Evolutionary conservation across 2,797 vertebrate species (phyloP).

Genomic region (Alosa sapidissima): DNA sequence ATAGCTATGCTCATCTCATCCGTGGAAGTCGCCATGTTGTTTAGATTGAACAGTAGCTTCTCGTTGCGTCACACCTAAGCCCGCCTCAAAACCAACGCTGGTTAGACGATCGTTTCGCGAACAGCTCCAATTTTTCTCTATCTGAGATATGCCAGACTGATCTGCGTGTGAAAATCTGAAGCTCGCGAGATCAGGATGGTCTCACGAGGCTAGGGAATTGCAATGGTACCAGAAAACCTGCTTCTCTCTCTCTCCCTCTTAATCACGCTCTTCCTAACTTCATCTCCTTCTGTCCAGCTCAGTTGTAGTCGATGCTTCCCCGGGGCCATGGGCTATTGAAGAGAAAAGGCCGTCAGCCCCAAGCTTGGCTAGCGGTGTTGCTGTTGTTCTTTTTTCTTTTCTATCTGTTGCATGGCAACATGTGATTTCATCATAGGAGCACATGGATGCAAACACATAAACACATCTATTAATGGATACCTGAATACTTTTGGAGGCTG

Average conservation of each 20-base stretch:
- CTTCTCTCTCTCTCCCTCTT: slow-evolving; percentile 7
- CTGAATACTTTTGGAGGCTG: neutral
- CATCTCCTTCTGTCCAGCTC: neutral
- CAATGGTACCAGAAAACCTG: too few relatives aligned
- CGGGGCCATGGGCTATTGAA: neutral
- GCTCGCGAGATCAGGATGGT: too few relatives aligned
- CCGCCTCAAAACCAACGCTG: too few relatives aligned
- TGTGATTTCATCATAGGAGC: neutral
- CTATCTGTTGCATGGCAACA: neutral
- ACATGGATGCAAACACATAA: neutral
- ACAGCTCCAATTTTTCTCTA: too few relatives aligned
- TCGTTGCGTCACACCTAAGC: too few relatives aligned
- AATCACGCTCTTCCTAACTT: neutral
- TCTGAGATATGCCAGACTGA: too few relatives aligned
- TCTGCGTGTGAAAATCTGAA: too few relatives aligned
- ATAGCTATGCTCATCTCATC: too few relatives aligned
- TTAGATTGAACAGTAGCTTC: too few relatives aligned
- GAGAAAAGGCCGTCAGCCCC: neutral
- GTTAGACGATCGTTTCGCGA: too few relatives aligned
- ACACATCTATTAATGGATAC: neutral
- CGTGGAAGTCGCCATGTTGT: too few relatives aligned
- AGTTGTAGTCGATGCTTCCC: neutral
- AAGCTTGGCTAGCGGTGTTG: neutral
- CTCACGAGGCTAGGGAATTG: too few relatives aligned
- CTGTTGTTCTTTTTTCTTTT: neutral